A percentile compares a stretch with the other conserved stretches of the same genome.
Evolutionary conservation across 2,888 invertebrate genomes (phyloP).

Genomic region (Antheraea yamamai): DNA sequence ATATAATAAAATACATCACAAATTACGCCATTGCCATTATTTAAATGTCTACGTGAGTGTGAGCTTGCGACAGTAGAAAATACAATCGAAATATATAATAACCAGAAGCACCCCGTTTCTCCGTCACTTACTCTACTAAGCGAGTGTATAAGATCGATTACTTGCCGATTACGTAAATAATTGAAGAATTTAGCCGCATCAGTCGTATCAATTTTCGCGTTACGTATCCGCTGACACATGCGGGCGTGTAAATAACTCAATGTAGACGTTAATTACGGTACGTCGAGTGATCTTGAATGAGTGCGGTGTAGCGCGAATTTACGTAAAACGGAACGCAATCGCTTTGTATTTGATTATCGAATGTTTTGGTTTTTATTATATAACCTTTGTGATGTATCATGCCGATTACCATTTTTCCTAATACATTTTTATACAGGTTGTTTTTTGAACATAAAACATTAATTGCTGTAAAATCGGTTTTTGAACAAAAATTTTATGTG

Average conservation of each 20-base stretch:
- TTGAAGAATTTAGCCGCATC: slow-evolving; percentile 37
- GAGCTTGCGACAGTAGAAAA: too few relatives aligned
- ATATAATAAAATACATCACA: too few relatives aligned
- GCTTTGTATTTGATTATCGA: slow-evolving; percentile 58
- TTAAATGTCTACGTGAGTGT: too few relatives aligned
- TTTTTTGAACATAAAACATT: neutral
- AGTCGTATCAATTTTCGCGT: slow-evolving; percentile 15
- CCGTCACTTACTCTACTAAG: slow-evolving; percentile 2
- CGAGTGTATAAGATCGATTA: slow-evolving; percentile 19
- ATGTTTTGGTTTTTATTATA: slow-evolving; percentile 32
- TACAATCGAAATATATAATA: neutral
- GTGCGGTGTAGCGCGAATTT: slow-evolving; percentile 40
- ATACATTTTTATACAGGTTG: neutral
- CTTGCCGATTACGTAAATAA: slow-evolving; percentile 32
- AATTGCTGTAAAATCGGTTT: too few relatives aligned
- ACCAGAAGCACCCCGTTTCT: neutral
- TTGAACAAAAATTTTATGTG: too few relatives aligned
- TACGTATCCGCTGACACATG: slow-evolving; percentile 40
- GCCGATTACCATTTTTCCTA: neutral
- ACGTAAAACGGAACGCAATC: slow-evolving; percentile 61
- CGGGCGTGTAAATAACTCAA: slow-evolving; percentile 78
- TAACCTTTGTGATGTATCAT: neutral
- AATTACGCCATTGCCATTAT: too few relatives aligned
- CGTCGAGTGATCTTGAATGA: slow-evolving; percentile 72
- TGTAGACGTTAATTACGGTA: slow-evolving; percentile 66